These are phyloP conservation scores for Psococerastis gibbosa DNA, from an alignment of 2,888 invertebrate genomes.

Conservation along the genomic window DNA sequence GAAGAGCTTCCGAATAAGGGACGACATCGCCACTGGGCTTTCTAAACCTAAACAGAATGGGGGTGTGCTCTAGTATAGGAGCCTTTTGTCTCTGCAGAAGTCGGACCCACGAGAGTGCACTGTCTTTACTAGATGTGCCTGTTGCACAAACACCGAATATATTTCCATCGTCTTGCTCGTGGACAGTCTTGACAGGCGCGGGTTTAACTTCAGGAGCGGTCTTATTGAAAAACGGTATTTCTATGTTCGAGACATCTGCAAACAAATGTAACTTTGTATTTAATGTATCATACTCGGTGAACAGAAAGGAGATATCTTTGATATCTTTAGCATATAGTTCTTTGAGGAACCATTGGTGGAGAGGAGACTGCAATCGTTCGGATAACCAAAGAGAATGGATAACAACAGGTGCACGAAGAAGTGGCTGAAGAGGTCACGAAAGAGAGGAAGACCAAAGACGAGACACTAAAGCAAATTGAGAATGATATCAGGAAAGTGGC, in stretches of 20 bases:
- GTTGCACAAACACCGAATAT: slow-evolving; percentile 78
- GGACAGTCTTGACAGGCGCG: slow-evolving; percentile 43
- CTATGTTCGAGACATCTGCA: slow-evolving; percentile 5
- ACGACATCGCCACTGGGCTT: slow-evolving; percentile 35
- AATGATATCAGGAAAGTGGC: too few species aligned
- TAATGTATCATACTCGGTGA: too few species aligned
- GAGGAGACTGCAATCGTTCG: too few species aligned
- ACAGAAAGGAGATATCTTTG: too few species aligned
- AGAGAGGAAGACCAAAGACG: too few species aligned
- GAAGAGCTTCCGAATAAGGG: not conserved
- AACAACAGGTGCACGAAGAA: too few species aligned
- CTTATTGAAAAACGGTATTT: slow-evolving; percentile 18
- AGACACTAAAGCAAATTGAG: too few species aligned
- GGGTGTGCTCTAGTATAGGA: slow-evolving; percentile 48
- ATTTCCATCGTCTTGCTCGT: slow-evolving; percentile 85
- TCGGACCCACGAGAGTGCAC: slow-evolving; percentile 79
- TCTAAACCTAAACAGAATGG: slow-evolving; percentile 67
- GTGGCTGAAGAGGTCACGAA: too few species aligned
- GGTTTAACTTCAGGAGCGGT: slow-evolving; percentile 23
- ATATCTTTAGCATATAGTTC: too few species aligned
- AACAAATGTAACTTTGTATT: too few species aligned
- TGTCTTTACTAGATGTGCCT: slow-evolving; percentile 77
- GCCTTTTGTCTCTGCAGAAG: slow-evolving; percentile 56
- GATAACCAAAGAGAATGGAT: too few species aligned
- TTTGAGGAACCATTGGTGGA: too few species aligned